Percentiles rank a stretch among this genome's conserved stretches.
Evolutionary conservation across 2,888 invertebrate genomes (phyloP).

Genomic region (Limnephilus marmoratus): DNA sequence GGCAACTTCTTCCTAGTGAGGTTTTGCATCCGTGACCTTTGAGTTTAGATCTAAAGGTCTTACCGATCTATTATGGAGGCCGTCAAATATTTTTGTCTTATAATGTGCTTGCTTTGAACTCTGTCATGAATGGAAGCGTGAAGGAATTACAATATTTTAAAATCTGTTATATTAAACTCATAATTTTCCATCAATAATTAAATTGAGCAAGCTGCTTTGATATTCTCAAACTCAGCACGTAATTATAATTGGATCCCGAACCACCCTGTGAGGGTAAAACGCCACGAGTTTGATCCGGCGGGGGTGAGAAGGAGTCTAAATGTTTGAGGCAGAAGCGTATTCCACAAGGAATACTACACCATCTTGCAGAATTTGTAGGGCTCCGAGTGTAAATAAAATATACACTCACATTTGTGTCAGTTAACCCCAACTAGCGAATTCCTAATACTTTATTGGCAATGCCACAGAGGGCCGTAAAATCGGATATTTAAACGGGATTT

Average conservation of each 20-base stretch:
- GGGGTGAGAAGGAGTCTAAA: constrained; percentile 22
- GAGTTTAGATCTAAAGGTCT: too few relatives aligned
- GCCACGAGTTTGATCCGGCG: not conserved
- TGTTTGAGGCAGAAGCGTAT: constrained; percentile 37
- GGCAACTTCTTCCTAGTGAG: too few relatives aligned
- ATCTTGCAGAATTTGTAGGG: constrained; percentile 36
- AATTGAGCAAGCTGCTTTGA: not conserved
- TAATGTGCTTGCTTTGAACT: too few relatives aligned
- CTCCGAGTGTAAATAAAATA: constrained; percentile 39
- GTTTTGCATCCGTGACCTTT: too few relatives aligned
- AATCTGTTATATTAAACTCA: not conserved
- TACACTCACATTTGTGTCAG: constrained; percentile 43
- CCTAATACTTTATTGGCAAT: constrained; percentile 24
- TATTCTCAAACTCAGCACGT: not conserved
- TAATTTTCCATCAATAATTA: not conserved
- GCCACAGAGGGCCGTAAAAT: constrained; percentile 22
- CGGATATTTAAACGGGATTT: constrained; percentile 13
- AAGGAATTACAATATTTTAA: not conserved
- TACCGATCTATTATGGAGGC: too few relatives aligned
- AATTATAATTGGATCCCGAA: not conserved
- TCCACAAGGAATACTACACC: constrained; percentile 24
- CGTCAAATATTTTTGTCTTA: too few relatives aligned
- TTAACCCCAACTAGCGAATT: constrained; percentile 5
- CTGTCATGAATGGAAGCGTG: too few relatives aligned
- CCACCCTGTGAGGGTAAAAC: constrained; percentile 14